Evolutionary conservation across 2,888 invertebrate genomes (phyloP), one percentile per base, ranked within the genome.

Genomic region (Romanomermis culicivorax): DNA sequence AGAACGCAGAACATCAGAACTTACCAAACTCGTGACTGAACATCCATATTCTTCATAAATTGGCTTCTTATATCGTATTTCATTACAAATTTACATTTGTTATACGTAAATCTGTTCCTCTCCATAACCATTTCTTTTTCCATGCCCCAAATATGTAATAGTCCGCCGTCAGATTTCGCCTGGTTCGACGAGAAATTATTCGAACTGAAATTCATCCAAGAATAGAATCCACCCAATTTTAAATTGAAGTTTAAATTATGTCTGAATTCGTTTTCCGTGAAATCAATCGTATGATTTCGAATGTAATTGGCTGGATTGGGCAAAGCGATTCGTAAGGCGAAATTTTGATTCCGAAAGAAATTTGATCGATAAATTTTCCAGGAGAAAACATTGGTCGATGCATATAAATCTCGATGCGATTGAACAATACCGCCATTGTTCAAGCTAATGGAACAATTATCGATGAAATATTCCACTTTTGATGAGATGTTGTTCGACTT

Each of bases 341-440:
- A 86, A 27, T 78, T 78, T 57, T 76, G 75, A 65, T 93, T 95
- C 60, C 83, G 20, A 25, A 29, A 20, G 30, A 54, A 53, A 20
- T 53, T 29, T 25, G 20, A 47, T 2, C 48, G 7, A 66, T 65
- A 68, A 17, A 68, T 55, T 27, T 84, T 77, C 77, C 95, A 97
- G 68, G 93, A 88, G 75, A 89, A 97, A 1, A 97, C 76, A 72
- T 97, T 97, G 66, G 95, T 95, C 0, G 93, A 89, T 59, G 87
- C 83, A 61, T 89, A 79, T 62, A 95, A 78, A 70, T 97, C 89
- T 65, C 87, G 56, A 56, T 68, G 64, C 56, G 62, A 64, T 54
- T 66, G 65, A 58, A 93, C 80, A 17, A 91, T 87, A 2, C 72
- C 71, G 68, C 78, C 79, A 0, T 82, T 83, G 68, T 97, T 97